Evolutionary conservation across 2,888 invertebrate genomes (phyloP).

Genomic region (Epistrophe eligans): DNA sequence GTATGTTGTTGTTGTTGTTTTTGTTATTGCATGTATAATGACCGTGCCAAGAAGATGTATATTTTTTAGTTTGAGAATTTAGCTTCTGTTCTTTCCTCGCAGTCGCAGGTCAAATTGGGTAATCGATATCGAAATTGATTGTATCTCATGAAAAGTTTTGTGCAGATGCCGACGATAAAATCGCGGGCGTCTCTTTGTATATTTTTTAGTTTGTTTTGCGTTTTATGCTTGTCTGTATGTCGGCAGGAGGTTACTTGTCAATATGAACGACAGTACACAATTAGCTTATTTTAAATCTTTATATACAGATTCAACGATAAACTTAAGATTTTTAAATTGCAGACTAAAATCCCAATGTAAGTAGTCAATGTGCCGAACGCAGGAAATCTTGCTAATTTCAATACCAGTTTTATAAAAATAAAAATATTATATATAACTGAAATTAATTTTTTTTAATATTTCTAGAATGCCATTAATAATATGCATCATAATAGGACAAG

Average conservation of each 20-base stretch:
- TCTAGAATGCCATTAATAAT: no score
- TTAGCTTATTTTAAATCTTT: slow-evolving; percentile 26
- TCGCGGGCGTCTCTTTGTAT: slow-evolving; percentile 53
- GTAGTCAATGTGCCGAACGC: neutral
- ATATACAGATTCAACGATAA: slow-evolving; percentile 8
- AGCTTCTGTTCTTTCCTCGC: slow-evolving; percentile 55
- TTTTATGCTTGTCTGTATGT: slow-evolving; percentile 25
- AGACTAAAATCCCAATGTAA: neutral
- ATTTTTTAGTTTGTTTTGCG: slow-evolving; percentile 8
- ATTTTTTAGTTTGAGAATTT: slow-evolving; percentile 22
- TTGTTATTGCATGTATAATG: slow-evolving; percentile 44
- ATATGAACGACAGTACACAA: slow-evolving; percentile 43
- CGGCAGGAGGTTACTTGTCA: slow-evolving; percentile 55
- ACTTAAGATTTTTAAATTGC: neutral
- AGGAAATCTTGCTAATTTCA: neutral
- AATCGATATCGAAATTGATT: slow-evolving; percentile 62
- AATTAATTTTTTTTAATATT: no score
- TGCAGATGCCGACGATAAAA: slow-evolving; percentile 69
- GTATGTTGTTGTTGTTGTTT: slow-evolving; percentile 15
- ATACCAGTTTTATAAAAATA: neutral
- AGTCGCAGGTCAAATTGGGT: slow-evolving; percentile 59
- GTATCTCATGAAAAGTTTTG: slow-evolving; percentile 58
- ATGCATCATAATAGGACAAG: no score
- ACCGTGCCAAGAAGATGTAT: slow-evolving; percentile 39
- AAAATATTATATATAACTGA: neutral